Evolutionary conservation across 2,113 vertebrate species (phyloP).

Genomic region (Otolemur garnettii): DNA sequence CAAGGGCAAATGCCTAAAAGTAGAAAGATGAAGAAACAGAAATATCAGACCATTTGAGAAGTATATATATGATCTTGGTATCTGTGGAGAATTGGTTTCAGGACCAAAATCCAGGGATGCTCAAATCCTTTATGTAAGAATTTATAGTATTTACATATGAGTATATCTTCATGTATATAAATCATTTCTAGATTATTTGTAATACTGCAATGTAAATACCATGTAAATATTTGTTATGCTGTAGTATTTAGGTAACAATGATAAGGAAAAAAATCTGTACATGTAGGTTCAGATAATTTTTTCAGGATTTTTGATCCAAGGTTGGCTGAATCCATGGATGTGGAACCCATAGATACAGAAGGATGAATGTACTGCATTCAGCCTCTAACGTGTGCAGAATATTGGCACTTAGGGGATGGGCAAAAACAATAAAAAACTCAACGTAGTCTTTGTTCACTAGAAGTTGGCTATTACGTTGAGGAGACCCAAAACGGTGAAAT

Average conservation of each 20-base stretch:
- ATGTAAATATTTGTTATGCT: not conserved
- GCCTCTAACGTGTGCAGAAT: not conserved
- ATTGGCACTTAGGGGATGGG: not conserved
- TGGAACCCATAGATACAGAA: not conserved
- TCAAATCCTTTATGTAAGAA: not conserved
- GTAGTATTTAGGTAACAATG: not conserved
- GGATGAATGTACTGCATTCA: not conserved
- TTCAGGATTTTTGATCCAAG: not conserved
- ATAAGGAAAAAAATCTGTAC: not conserved
- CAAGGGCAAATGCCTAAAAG: not conserved
- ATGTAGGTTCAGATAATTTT: not conserved
- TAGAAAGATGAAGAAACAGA: not conserved
- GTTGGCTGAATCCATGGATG: not conserved
- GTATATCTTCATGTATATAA: not conserved
- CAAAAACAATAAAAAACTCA: not conserved
- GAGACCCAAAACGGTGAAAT: not conserved
- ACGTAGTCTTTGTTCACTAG: not conserved
- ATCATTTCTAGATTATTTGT: not conserved
- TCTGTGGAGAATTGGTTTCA: not conserved
- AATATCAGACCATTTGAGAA: not conserved
- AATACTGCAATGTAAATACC: not conserved
- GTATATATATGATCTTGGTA: not conserved
- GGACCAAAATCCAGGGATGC: not conserved
- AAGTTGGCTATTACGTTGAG: not conserved
- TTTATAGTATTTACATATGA: not conserved